Conservation (phyloP, 2,113 vertebrate species). For the Oncorhynchus nerka region DNA sequence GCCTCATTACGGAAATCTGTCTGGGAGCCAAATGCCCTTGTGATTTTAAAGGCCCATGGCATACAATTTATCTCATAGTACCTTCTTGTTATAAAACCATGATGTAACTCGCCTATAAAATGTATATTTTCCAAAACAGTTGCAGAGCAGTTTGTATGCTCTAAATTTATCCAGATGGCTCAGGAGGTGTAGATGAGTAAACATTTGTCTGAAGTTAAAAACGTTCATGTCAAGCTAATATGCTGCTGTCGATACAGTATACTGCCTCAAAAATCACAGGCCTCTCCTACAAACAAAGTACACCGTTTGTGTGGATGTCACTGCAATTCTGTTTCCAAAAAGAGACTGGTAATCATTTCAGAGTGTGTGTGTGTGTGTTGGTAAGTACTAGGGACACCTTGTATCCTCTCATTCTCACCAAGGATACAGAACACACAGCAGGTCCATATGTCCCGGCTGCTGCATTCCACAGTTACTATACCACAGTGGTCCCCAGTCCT, state of each 20-base stretch:
- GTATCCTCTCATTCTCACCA: constrained; percentile 8
- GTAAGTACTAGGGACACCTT: constrained; percentile 44
- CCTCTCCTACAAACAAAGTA: not conserved
- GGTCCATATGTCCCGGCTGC: not conserved
- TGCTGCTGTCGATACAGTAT: not conserved
- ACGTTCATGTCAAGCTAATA: not conserved
- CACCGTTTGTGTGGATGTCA: too few species aligned
- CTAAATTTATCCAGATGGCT: constrained; percentile 46
- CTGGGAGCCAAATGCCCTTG: constrained; percentile 58
- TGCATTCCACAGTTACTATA: not conserved
- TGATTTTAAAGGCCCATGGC: constrained; percentile 64
- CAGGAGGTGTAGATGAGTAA: constrained; percentile 25
- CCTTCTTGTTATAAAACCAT: constrained; percentile 58
- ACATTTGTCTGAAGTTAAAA: constrained; percentile 6
- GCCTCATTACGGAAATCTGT: constrained; percentile 69
- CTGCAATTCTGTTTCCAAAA: too few species aligned
- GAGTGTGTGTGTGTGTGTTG: constrained; percentile 13
- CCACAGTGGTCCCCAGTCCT: not conserved
- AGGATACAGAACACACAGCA: not conserved
- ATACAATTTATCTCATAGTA: constrained; percentile 58
- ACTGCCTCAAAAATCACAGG: not conserved
- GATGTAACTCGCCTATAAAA: constrained; percentile 65
- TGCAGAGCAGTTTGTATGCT: constrained; percentile 32
- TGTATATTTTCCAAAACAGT: constrained; percentile 58
- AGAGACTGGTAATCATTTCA: not conserved